Evolutionary conservation across 2,888 invertebrate species (phyloP).

Genomic region (Rhamnusium bicolor): DNA sequence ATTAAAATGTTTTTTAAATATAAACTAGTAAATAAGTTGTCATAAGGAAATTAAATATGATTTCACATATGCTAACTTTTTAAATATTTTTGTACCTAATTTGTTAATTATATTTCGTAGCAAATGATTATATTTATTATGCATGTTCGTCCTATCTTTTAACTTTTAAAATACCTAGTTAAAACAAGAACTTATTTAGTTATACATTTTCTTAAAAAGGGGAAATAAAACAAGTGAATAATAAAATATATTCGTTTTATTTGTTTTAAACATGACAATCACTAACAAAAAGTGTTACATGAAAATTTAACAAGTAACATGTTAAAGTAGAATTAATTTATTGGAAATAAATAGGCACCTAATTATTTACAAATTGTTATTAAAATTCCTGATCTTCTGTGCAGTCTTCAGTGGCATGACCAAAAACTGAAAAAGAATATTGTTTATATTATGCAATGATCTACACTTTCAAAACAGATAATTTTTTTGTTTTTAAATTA

Average conservation of each 20-base stretch:
- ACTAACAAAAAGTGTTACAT: slow-evolving; percentile 32
- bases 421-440: slow-evolving; percentile 83
- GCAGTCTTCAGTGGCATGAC: slow-evolving; percentile 89
- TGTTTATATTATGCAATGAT: slow-evolving; percentile 32
- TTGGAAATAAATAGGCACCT: slow-evolving; percentile 38
- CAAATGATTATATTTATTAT: neutral
- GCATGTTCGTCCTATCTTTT: neutral
- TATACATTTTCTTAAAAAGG: neutral
- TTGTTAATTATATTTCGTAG: neutral
- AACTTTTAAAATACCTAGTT: neutral
- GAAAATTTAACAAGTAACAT: slow-evolving; percentile 31
- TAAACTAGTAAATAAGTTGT: too few species aligned
- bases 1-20: slow-evolving; percentile 72
- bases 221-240: slow-evolving; percentile 21
- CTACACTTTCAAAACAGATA: too few species aligned
- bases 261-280: slow-evolving; percentile 9
- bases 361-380: slow-evolving; percentile 38
- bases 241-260: slow-evolving; percentile 40
- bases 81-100: neutral
- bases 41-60: neutral
- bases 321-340: slow-evolving; percentile 12
- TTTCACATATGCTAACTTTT: neutral
- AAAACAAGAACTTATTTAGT: neutral
- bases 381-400: slow-evolving; percentile 89
- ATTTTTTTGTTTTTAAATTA: too few species aligned